A percentile compares a stretch with the other conserved stretches of the same genome.
Evolutionary conservation across 1,140 invertebrate species (phyloP).

Genomic region (Armadillidium nasatum): DNA sequence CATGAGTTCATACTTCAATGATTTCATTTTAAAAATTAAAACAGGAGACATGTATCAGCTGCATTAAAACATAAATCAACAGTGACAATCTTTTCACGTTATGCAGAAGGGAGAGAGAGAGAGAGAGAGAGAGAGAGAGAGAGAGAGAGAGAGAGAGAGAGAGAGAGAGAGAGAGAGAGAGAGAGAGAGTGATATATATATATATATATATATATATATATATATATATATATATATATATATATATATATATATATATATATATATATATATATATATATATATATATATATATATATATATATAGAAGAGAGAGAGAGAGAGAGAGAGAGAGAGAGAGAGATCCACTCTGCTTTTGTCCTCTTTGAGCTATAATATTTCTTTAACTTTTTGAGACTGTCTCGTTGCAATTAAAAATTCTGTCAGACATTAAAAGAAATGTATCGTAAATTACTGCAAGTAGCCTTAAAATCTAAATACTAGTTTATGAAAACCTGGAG

Average conservation of each 20-base stretch:
- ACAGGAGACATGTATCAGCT: not conserved
- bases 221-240: not conserved
- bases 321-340: not conserved
- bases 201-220: not conserved
- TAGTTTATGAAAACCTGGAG: too few relatives aligned
- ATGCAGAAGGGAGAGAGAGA: not conserved
- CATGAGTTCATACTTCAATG: too few relatives aligned
- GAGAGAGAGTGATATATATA: too few relatives aligned
- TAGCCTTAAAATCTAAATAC: too few relatives aligned
- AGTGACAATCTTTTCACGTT: not conserved
- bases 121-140: not conserved
- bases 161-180: conserved; percentile 2
- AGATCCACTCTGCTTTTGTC: not conserved
- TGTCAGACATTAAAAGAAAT: too few relatives aligned
- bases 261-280: too few relatives aligned
- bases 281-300: too few relatives aligned
- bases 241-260: too few relatives aligned
- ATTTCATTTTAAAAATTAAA: too few relatives aligned
- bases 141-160: not conserved
- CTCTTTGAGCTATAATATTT: not conserved
- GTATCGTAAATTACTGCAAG: too few relatives aligned
- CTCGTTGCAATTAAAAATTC: too few relatives aligned
- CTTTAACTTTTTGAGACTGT: too few relatives aligned
- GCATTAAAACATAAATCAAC: not conserved
- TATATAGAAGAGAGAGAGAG: not conserved